phyloP scores from a whole-genome alignment of 1,140 invertebrate genomes.

The Drosophila nikananu region DNA sequence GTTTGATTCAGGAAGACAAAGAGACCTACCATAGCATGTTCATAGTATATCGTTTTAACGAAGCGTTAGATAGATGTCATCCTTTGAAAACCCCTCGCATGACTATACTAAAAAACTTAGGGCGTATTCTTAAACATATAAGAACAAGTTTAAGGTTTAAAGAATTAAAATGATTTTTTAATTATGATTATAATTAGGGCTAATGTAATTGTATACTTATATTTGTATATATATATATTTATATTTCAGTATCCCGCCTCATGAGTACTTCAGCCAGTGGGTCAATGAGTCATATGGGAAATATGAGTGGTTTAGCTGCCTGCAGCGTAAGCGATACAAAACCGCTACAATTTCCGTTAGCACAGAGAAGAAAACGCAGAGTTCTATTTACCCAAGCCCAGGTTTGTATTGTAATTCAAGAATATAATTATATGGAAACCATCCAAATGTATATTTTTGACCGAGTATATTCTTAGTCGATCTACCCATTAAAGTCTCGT shows the following conservation, averaged over 20 bases:
- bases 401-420: constrained; percentile 85
- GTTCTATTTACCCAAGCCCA: constrained; percentile 99
- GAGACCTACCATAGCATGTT: no score
- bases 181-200: no score
- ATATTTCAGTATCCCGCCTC: constrained; percentile 93
- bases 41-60: no score
- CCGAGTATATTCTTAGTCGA: neutral
- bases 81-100: no score
- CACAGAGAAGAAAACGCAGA: constrained; percentile 96
- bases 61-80: no score
- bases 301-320: constrained; percentile 91
- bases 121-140: no score
- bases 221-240: constrained; percentile 1
- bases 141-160: no score
- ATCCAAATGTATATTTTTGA: neutral
- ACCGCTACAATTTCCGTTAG: constrained; percentile 96
- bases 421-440: neutral
- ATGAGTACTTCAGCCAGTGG: constrained; percentile 92
- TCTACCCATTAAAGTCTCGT: neutral
- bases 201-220: neutral
- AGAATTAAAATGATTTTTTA: no score
- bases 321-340: constrained; percentile 93
- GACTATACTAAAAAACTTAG: no score
- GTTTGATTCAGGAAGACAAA: no score
- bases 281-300: constrained; percentile 95